Percentiles rank a stretch among this genome's conserved stretches.
phyloP scores from a whole-genome alignment of 2,888 invertebrate genomes.

The Athrips mouffetella region DNA sequence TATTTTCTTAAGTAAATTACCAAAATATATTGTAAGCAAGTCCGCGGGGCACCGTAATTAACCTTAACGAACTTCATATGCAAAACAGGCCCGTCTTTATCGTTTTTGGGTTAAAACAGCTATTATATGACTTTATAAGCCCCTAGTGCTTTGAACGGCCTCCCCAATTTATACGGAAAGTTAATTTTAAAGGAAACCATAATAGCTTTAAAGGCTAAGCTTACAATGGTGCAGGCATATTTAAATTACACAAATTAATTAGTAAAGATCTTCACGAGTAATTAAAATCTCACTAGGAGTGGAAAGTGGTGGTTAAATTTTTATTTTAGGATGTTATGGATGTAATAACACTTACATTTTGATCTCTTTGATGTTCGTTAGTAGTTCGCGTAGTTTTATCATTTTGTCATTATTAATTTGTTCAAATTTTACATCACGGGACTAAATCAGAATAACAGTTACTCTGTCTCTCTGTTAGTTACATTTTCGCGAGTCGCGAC shows the following conservation, averaged over 20 bases:
- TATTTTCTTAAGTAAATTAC: constrained; percentile 17
- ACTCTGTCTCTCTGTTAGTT: too few species aligned
- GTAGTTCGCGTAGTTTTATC: too few species aligned
- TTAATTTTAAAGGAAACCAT: constrained; percentile 37
- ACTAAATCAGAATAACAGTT: too few species aligned
- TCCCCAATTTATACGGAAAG: constrained; percentile 31
- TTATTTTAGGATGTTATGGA: too few species aligned
- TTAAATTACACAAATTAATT: constrained; percentile 16
- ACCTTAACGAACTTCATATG: constrained; percentile 56
- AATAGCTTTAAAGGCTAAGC: constrained; percentile 28
- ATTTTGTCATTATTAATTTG: too few species aligned
- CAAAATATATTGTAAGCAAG: constrained; percentile 42
- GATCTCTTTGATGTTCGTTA: too few species aligned
- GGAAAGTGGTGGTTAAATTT: too few species aligned
- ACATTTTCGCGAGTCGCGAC: too few species aligned
- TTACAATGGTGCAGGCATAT: constrained; percentile 24
- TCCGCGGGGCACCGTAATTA: constrained; percentile 50
- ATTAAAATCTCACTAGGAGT: too few species aligned
- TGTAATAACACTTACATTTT: too few species aligned
- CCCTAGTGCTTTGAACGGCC: constrained; percentile 30
- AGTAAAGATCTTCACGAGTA: constrained; percentile 4
- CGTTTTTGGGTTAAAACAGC: constrained; percentile 56
- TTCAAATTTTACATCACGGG: too few species aligned
- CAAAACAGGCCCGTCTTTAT: constrained; percentile 51
- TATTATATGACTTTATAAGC: constrained; percentile 50